Evolutionary conservation across 2,797 vertebrate species (phyloP).

Genomic region (Silurus lanzhouensis): DNA sequence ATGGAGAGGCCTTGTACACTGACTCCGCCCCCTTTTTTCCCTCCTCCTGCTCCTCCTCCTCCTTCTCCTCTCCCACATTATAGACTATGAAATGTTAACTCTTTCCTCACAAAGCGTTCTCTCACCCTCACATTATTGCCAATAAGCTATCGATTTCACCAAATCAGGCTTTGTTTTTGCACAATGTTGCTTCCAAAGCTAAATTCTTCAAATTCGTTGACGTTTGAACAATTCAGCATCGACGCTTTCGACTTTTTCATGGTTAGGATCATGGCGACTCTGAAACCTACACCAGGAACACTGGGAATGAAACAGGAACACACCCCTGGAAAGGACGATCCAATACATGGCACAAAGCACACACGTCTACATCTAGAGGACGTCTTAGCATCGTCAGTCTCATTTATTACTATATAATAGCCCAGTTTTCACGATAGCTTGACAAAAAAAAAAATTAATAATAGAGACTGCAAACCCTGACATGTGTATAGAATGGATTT

Average conservation of each 20-base stretch:
- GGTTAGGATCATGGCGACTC: not conserved
- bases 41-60: constrained; percentile 26
- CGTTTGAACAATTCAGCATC: not conserved
- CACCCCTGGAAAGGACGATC: not conserved
- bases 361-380: not conserved
- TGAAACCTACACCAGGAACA: not conserved
- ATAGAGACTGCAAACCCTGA: too few relatives aligned
- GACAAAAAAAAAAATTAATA: not conserved
- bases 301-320: not conserved
- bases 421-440: not conserved
- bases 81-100: constrained; percentile 55
- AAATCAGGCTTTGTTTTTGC: not conserved
- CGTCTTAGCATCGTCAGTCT: not conserved
- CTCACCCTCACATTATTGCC: not conserved
- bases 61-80: constrained; percentile 33
- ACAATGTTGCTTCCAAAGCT: not conserved
- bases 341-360: not conserved
- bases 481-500: not conserved
- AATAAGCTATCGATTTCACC: not conserved
- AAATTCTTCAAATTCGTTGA: too few relatives aligned
- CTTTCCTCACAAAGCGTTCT: constrained; percentile 42
- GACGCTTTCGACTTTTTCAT: not conserved
- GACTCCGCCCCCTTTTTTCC: constrained; percentile 21
- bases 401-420: not conserved
- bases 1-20: constrained; percentile 43